A percentile compares a stretch with the other conserved stretches of the same genome.
Evolutionary conservation across 2,797 vertebrate species (phyloP).

Genomic region (Cynopterus sphinx): DNA sequence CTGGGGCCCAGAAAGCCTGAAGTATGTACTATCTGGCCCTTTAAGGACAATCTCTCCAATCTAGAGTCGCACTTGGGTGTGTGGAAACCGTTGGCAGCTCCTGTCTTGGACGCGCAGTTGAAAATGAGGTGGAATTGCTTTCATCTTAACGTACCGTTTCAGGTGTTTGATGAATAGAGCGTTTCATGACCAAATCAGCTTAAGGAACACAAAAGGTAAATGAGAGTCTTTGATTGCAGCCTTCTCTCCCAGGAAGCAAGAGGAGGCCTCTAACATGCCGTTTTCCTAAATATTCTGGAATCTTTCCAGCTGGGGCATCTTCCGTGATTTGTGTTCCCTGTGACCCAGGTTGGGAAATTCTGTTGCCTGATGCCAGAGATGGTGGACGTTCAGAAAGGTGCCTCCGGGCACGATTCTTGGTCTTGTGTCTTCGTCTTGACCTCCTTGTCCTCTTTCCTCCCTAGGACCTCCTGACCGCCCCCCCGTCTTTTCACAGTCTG

Average conservation of each 20-base stretch:
- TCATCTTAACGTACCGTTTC: neutral
- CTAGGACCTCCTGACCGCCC: neutral
- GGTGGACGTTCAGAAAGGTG: neutral
- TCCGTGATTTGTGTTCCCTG: neutral
- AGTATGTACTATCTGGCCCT: neutral
- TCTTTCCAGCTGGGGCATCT: neutral
- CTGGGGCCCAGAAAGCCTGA: neutral
- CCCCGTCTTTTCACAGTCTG: neutral
- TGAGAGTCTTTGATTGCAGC: neutral
- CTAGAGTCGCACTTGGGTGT: neutral
- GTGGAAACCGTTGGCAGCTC: neutral
- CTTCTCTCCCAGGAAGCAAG: neutral
- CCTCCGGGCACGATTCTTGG: neutral
- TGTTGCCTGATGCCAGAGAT: neutral
- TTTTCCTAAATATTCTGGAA: neutral
- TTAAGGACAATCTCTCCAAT: neutral
- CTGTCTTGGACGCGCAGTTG: neutral
- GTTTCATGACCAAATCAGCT: neutral
- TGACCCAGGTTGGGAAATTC: neutral
- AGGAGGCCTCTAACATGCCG: accelerated
- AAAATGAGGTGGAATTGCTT: neutral
- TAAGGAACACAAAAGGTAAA: neutral
- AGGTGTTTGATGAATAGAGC: neutral
- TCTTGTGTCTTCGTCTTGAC: neutral
- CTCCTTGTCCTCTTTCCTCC: neutral